Evolutionary conservation across 2,113 vertebrate species (phyloP), one percentile per base, ranked within the genome.

Genomic region (Ondatra zibethicus): DNA sequence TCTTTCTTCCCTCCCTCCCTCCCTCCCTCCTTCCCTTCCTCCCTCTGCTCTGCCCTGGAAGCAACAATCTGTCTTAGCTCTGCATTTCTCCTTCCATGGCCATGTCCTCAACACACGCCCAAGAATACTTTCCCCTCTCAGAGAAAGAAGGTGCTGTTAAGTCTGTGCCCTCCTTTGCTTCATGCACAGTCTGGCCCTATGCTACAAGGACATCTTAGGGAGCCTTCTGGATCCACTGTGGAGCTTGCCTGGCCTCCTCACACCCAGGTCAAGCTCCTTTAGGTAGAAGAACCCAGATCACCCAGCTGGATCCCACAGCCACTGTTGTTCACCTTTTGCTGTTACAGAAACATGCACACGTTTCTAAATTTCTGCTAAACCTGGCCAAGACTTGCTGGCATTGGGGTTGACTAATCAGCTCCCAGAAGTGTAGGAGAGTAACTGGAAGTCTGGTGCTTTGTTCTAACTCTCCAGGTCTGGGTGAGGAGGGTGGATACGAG

Each of bases 231-330:
- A 85, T 85, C 19, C 36, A 7, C 33, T 33, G 55, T 7, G 2
- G 33, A 25, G 36, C 63, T 39, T 10, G 19, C n/a, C 50, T n/a
- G 68, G 55, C 23, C 7, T 21, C 52, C 23, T 75, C 68, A 4
- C 1, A 5, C 25, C 29, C 3, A 17, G 10, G 4, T 2, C 1
- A 2, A 2, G 19, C 23, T 50, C 87, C 31, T 17, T 3, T 1
- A 0, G 0, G 7, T 0, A 2, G 33, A 47, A 25, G 23, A 27
- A 36, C 65, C 31, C 17, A 0, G 42, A 19, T 72, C 1, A 0
- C 33, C 42, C n/a, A 0, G 61, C 47, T 39, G 3, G 68, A 66
- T 36, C 55, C 68, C 1, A 0, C 0, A 58, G 21, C 17, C 21
- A 36, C 47, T 2, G 2, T 5, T 25, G 9, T 45, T 77, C 45